Conservation (phyloP, 2,888 invertebrate genomes). For the Odontocolon sp. region DNA sequence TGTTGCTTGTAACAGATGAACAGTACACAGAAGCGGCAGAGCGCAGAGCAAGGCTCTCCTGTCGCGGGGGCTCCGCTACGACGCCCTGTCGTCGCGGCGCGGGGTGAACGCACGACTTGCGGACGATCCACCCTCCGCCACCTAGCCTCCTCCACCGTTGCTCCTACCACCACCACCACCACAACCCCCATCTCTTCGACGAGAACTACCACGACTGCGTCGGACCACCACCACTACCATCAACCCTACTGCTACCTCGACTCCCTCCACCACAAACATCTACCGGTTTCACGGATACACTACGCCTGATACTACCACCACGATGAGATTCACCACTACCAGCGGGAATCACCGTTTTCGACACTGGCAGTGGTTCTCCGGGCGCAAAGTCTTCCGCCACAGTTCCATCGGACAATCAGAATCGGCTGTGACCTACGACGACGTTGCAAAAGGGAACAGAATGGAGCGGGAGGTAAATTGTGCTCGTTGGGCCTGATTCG, state of each 20-base stretch:
- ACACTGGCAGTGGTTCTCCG: constrained; percentile 65
- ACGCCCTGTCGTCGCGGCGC: constrained; percentile 79
- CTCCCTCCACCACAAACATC: constrained; percentile 63
- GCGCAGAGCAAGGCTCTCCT: constrained; percentile 50
- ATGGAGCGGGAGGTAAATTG: neutral
- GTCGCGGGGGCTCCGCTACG: constrained; percentile 65
- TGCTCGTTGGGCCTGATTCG: neutral
- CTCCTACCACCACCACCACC: constrained; percentile 53
- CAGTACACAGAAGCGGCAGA: constrained; percentile 22
- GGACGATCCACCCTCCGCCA: constrained; percentile 76
- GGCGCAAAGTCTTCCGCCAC: constrained; percentile 31
- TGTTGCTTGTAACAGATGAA: no score
- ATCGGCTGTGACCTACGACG: neutral
- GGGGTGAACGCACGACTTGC: constrained; percentile 80
- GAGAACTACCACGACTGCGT: constrained; percentile 59
- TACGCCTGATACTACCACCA: constrained; percentile 7
- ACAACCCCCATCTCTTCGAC: constrained; percentile 53
- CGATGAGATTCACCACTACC: constrained; percentile 47
- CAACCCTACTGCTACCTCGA: constrained; percentile 49
- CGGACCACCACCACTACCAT: constrained; percentile 62
- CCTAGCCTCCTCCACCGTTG: constrained; percentile 73
- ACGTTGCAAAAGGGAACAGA: constrained; percentile 6
- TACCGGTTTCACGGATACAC: constrained; percentile 52
- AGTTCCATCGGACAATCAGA: neutral
- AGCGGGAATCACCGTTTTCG: constrained; percentile 51